Percentiles rank a stretch among this genome's conserved stretches.
These are phyloP conservation scores for Polypterus bichir DNA, from an alignment of 2,113 vertebrate genomes.

Conservation along the genomic window DNA sequence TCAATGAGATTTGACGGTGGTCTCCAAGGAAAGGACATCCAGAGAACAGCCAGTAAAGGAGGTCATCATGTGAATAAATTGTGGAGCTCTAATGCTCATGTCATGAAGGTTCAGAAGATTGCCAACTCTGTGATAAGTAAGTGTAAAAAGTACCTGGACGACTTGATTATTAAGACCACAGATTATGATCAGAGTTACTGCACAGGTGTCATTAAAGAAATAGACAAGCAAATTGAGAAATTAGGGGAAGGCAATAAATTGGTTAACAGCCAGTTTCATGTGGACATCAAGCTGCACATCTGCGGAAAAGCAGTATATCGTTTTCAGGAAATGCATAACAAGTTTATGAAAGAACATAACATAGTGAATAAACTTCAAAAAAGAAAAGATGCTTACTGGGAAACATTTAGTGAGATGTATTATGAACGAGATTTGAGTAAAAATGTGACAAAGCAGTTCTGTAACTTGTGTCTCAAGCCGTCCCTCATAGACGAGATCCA, in stretches of 20 bases:
- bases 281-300: conserved; percentile 15
- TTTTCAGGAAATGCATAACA: too few relatives aligned
- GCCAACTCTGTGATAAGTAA: neutral
- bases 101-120: neutral
- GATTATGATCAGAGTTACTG: conserved; percentile 21
- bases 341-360: conserved; percentile 13
- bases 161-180: neutral
- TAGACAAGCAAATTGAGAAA: conserved; percentile 3
- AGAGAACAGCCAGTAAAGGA: too few relatives aligned
- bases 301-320: neutral
- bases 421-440: conserved; percentile 14
- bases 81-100: neutral
- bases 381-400: conserved; percentile 6
- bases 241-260: neutral
- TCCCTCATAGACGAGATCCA: conserved; percentile 9
- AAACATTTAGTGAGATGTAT: conserved; percentile 16
- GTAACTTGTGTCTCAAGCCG: conserved; percentile 17
- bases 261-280: conserved; percentile 6
- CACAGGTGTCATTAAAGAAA: too few relatives aligned
- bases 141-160: neutral
- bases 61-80: too few relatives aligned
- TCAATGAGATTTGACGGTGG: too few relatives aligned
- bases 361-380: conserved; percentile 1
- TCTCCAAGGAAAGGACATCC: too few relatives aligned
- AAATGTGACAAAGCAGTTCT: conserved; percentile 13